These are phyloP conservation scores for Corythoichthys intestinalis DNA, from an alignment of 2,113 vertebrate species.

Conservation along the genomic window DNA sequence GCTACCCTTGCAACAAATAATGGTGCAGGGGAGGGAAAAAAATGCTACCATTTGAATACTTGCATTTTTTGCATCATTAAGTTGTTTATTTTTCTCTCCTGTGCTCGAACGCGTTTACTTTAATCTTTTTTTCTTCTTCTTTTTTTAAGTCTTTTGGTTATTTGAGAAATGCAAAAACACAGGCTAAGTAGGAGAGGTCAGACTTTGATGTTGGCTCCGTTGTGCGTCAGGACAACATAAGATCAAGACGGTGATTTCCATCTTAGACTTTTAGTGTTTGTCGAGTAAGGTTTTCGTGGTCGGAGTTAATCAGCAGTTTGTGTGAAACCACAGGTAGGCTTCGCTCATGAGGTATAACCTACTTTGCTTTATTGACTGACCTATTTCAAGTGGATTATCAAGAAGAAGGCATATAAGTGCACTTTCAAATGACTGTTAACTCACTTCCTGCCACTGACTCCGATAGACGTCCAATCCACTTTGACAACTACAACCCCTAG, in stretches of 20 bases:
- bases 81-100: conserved; percentile 58
- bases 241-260: conserved; percentile 61
- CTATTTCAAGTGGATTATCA: conserved; percentile 54
- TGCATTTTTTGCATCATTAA: conserved; percentile 67
- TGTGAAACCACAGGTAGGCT: conserved; percentile 59
- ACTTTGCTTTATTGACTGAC: conserved; percentile 64
- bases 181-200: conserved; percentile 36
- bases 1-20: conserved; percentile 49
- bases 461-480: too few species aligned
- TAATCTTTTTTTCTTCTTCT: conserved; percentile 11
- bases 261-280: conserved; percentile 54
- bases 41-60: conserved; percentile 39
- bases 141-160: conserved; percentile 2
- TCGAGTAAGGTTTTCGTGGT: conserved; percentile 66
- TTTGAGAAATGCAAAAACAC: conserved; percentile 49
- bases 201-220: conserved; percentile 60
- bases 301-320: conserved; percentile 65
- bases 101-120: conserved; percentile 11
- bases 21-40: conserved; percentile 21
- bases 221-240: conserved; percentile 51
- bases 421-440: too few species aligned
- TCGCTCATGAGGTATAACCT: conserved; percentile 52
- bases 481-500: too few species aligned
- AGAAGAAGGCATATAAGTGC: too few species aligned
- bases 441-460: too few species aligned